phyloP scores from a whole-genome alignment of 2,113 vertebrate genomes.

The Phoxinus phoxinus region DNA sequence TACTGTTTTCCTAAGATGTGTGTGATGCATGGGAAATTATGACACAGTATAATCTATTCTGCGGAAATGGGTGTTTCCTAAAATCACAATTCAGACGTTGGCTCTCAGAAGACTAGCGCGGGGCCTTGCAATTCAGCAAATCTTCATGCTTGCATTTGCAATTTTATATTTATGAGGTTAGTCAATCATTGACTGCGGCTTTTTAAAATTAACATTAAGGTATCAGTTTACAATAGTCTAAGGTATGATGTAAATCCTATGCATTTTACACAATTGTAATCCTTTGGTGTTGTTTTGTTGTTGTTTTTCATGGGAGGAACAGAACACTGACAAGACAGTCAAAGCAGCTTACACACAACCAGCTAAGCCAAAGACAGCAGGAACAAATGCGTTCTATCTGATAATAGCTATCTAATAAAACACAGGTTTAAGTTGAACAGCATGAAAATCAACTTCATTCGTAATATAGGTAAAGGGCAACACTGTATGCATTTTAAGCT shows the following conservation, averaged over 20 bases:
- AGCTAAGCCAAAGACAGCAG: neutral
- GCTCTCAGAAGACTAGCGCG: conserved; percentile 19
- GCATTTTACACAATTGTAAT: conserved; percentile 4
- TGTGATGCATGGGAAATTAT: neutral
- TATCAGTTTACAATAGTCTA: neutral
- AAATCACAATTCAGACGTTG: neutral
- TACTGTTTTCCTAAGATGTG: neutral
- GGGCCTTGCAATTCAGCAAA: conserved; percentile 31
- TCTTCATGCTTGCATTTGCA: conserved; percentile 14
- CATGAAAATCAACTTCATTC: neutral
- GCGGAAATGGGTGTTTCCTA: too few relatives aligned
- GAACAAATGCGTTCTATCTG: neutral
- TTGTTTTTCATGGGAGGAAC: neutral
- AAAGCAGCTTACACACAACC: neutral
- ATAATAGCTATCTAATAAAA: neutral
- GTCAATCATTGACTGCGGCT: neutral
- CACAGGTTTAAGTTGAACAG: neutral
- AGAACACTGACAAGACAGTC: neutral
- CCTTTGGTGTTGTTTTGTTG: neutral
- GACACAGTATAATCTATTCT: neutral
- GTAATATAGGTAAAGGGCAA: neutral
- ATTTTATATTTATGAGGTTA: neutral
- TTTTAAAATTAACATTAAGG: conserved; percentile 10
- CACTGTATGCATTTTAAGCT: neutral
- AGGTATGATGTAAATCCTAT: neutral